phyloP scores from a whole-genome alignment of 1,140 invertebrate genomes.

The Panagrolaimus sp. region DNA sequence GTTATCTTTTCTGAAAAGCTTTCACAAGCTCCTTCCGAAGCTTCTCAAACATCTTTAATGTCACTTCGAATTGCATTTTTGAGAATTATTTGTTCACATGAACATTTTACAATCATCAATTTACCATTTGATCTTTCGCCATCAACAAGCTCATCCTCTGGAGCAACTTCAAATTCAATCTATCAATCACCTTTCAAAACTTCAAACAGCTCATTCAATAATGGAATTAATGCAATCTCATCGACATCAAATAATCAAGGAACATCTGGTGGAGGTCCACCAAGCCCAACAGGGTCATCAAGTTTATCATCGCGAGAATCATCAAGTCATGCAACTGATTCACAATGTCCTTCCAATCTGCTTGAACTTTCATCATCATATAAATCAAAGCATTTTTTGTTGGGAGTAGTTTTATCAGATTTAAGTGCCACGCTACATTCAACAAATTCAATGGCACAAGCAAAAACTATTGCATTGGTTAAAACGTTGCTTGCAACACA shows the following conservation, averaged over 20 bases:
- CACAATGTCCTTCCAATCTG: conserved; percentile 55
- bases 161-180: conserved; percentile 54
- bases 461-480: conserved; percentile 29
- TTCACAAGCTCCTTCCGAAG: not conserved
- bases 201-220: conserved; percentile 46
- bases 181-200: conserved; percentile 35
- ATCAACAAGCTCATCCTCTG: no score
- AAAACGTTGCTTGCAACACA: conserved; percentile 62
- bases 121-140: conserved; percentile 69
- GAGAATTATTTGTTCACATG: conserved; percentile 85
- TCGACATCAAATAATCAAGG: not conserved
- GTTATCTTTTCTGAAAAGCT: not conserved
- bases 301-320: no score
- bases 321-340: conserved; percentile 14
- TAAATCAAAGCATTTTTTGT: conserved; percentile 79
- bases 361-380: conserved; percentile 54
- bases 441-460: conserved; percentile 26
- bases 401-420: conserved; percentile 72
- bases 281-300: conserved; percentile 32
- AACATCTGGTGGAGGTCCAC: conserved; percentile 21
- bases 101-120: conserved; percentile 83
- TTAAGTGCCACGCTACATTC: conserved; percentile 73
- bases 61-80: conserved; percentile 68
- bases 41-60: conserved; percentile 59
- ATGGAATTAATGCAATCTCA: not conserved